Evolutionary conservation across 1,140 invertebrate species (phyloP).

Genomic region (Homarus americanus): DNA sequence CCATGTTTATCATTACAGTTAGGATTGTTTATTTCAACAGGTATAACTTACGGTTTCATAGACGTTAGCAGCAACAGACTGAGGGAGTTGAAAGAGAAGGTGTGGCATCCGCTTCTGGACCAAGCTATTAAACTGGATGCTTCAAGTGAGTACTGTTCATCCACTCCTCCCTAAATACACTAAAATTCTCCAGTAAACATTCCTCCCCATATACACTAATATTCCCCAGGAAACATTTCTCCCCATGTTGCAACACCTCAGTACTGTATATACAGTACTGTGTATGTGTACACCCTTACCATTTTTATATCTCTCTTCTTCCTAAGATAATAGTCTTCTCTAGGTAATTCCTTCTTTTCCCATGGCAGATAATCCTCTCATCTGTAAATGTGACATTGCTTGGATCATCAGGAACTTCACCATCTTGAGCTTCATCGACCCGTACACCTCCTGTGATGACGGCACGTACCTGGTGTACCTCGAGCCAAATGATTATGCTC

Average conservation of each 20-base stretch:
- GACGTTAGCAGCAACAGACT: background rate
- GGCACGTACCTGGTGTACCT: background rate
- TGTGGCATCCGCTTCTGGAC: background rate
- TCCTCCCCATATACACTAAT: background rate
- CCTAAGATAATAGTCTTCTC: too few relatives aligned
- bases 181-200: background rate
- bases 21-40: background rate
- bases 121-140: background rate
- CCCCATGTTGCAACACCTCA: too few relatives aligned
- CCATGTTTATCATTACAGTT: too few relatives aligned
- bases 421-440: background rate
- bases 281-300: too few relatives aligned
- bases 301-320: too few relatives aligned
- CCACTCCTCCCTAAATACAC: background rate
- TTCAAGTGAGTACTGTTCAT: background rate
- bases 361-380: background rate
- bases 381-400: background rate
- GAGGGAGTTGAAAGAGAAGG: background rate
- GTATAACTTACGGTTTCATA: background rate
- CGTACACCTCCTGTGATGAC: background rate
- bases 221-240: background rate
- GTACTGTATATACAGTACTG: too few relatives aligned
- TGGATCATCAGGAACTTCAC: background rate
- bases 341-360: too few relatives aligned
- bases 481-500: background rate